Percentiles rank a stretch among this genome's conserved stretches.
Conservation (phyloP, 1,140 invertebrate species). For the Phymorhynchus buccinoides region DNA sequence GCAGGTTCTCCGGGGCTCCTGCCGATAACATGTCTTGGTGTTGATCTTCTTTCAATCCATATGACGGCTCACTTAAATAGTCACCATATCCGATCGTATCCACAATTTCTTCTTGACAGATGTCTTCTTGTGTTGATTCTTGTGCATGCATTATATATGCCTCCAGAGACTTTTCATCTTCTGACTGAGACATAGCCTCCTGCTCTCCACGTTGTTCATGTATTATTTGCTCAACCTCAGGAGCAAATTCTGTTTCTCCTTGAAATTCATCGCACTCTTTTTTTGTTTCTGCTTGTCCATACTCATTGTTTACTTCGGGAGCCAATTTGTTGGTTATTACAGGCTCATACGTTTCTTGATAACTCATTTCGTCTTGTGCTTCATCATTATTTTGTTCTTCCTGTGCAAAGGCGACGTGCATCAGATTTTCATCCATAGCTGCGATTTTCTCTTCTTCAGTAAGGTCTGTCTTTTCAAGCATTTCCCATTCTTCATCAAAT, state of each 20-base stretch:
- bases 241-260: not conserved
- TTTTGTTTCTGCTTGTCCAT: no score
- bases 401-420: constrained; percentile 8
- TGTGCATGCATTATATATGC: not conserved
- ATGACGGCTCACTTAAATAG: no score
- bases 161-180: not conserved
- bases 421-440: constrained; percentile 30
- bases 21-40: no score
- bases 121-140: constrained; percentile 14
- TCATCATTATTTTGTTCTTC: constrained; percentile 14
- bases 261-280: constrained; percentile 1
- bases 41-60: no score
- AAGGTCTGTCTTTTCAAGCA: constrained; percentile 56
- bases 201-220: constrained; percentile 39
- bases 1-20: no score
- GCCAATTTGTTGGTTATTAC: no score
- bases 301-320: no score
- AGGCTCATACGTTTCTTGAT: no score
- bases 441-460: constrained; percentile 43
- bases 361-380: no score
- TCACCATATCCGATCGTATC: no score
- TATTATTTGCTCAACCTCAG: constrained; percentile 27
- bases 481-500: constrained; percentile 63
- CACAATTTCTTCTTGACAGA: no score
- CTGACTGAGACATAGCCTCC: constrained; percentile 32